A percentile compares a stretch with the other conserved stretches of the same genome.
phyloP scores from a whole-genome alignment of 2,888 invertebrate species.

The Punctoribates punctum region DNA sequence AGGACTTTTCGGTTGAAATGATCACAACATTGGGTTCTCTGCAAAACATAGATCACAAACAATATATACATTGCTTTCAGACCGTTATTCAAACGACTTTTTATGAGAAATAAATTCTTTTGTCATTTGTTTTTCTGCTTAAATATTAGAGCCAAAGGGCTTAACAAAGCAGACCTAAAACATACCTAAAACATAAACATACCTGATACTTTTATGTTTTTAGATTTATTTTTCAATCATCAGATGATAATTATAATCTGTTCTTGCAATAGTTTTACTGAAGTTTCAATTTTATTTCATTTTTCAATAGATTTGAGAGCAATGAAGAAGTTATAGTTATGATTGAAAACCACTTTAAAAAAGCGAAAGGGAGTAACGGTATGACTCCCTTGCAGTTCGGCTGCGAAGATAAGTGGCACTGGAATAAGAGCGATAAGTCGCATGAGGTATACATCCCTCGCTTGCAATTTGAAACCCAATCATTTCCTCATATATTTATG shows the following conservation, averaged over 20 bases:
- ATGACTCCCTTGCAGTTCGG: slow-evolving; percentile 56
- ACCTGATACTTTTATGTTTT: no score
- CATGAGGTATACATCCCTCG: slow-evolving; percentile 56
- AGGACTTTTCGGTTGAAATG: background rate
- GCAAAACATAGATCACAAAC: background rate
- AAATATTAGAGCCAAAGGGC: no score
- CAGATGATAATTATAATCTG: no score
- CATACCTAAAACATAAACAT: no score
- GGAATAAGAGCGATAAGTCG: slow-evolving; percentile 62
- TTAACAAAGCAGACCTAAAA: no score
- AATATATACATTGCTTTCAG: background rate
- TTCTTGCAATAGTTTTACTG: no score
- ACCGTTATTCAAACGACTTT: background rate
- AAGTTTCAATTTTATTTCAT: no score
- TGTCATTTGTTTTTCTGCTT: no score
- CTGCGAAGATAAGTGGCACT: slow-evolving; percentile 66
- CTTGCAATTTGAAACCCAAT: background rate
- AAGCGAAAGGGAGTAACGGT: background rate
- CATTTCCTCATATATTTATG: background rate
- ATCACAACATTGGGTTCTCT: background rate
- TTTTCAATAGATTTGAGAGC: no score
- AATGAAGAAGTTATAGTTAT: background rate
- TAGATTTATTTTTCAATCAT: no score
- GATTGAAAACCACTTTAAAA: background rate
- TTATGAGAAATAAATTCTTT: background rate